phyloP scores from a whole-genome alignment of 2,888 invertebrate species.

The Acleris laterana region DNA sequence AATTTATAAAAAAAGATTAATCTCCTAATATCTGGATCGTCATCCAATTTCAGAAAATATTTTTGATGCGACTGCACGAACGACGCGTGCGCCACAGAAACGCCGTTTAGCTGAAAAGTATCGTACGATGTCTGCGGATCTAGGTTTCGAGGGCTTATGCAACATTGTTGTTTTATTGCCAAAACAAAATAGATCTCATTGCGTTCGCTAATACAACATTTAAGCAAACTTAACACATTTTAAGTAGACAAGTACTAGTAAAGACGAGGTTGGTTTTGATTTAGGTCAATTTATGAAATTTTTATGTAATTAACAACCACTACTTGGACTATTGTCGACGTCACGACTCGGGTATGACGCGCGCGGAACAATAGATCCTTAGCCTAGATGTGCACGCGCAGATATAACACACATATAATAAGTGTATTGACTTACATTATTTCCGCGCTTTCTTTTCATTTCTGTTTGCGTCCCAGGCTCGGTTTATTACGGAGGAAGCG shows the following conservation, averaged over 20 bases:
- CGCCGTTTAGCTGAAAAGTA: constrained; percentile 1
- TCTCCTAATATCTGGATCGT: too few relatives aligned
- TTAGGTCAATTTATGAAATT: constrained; percentile 11
- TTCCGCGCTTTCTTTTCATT: constrained; percentile 14
- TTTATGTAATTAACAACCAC: constrained; percentile 18
- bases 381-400: constrained; percentile 1
- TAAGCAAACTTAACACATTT: neutral
- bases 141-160: constrained; percentile 11
- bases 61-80: too few relatives aligned
- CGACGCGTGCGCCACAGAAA: neutral
- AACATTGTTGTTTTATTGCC: constrained; percentile 5
- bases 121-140: constrained; percentile 10
- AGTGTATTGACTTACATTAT: neutral
- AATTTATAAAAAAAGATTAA: too few relatives aligned
- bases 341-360: neutral
- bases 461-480: constrained; percentile 11
- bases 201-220: neutral
- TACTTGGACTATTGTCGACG: neutral
- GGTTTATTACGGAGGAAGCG: constrained; percentile 16
- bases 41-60: too few relatives aligned
- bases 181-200: neutral
- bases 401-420: neutral
- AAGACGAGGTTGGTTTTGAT: constrained; percentile 11
- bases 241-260: neutral
- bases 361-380: constrained; percentile 13